phyloP scores from a whole-genome alignment of 2,113 vertebrate species.

The Tympanuchus pallidicinctus region DNA sequence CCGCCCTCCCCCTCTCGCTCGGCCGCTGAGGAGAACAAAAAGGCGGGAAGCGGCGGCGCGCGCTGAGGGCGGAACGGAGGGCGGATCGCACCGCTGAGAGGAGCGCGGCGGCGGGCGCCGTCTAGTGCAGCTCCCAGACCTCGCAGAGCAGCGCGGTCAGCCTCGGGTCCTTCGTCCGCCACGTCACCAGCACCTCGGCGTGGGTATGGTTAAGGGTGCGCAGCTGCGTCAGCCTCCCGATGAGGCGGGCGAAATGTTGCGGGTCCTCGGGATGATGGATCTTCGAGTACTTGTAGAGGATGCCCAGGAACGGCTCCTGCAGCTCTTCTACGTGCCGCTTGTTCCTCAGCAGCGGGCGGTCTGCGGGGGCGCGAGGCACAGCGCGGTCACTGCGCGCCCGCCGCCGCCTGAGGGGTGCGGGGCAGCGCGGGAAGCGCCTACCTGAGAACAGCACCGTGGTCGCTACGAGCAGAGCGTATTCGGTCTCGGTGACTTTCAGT shows the following conservation, averaged over 20 bases:
- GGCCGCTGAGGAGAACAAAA: not conserved
- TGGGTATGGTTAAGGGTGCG: slow-evolving; percentile 89
- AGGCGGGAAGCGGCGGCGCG: not conserved
- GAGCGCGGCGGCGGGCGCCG: not conserved
- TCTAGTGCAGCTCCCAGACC: slow-evolving; percentile 74
- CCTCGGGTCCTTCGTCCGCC: slow-evolving; percentile 64
- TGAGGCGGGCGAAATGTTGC: slow-evolving; percentile 87
- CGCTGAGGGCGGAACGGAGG: not conserved
- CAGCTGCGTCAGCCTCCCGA: slow-evolving; percentile 89
- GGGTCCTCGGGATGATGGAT: slow-evolving; percentile 81
- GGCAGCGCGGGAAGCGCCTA: slow-evolving; percentile 14
- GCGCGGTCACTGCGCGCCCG: not conserved
- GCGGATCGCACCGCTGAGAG: fast-evolving
- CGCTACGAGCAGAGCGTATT: slow-evolving; percentile 91
- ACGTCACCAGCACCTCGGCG: slow-evolving; percentile 82
- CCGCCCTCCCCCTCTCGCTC: no score
- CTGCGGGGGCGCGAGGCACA: slow-evolving; percentile 63
- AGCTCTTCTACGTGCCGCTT: slow-evolving; percentile 87
- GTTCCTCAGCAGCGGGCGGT: slow-evolving; percentile 84
- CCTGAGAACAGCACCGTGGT: slow-evolving; percentile 93
- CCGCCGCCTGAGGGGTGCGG: not conserved
- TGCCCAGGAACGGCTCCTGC: slow-evolving; percentile 89
- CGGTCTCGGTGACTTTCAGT: slow-evolving; percentile 85
- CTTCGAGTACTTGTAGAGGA: slow-evolving; percentile 87
- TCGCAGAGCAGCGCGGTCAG: slow-evolving; percentile 65